Evolutionary conservation across 2,113 vertebrate species (phyloP).

Genomic region (Pseudopodoces humilis): DNA sequence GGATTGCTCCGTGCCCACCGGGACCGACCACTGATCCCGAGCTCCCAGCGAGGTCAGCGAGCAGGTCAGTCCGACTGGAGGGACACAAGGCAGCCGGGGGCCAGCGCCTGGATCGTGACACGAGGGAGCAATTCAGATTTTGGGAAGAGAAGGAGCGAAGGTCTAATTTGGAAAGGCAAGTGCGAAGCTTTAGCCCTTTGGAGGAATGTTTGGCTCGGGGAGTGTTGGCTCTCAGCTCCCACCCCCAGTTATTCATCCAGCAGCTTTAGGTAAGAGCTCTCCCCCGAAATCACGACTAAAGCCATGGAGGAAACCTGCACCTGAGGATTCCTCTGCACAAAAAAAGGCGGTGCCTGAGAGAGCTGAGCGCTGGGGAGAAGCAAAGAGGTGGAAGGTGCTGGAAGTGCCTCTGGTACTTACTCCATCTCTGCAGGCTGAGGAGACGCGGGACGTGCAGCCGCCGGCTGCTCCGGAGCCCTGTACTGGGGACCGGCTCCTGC

Average conservation of each 20-base stretch:
- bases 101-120: slow-evolving; percentile 56
- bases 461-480: slow-evolving; percentile 55
- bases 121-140: slow-evolving; percentile 57
- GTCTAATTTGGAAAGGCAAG: background rate
- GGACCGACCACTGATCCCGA: background rate
- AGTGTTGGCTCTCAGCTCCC: background rate
- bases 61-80: background rate
- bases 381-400: background rate
- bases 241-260: background rate
- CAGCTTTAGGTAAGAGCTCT: background rate
- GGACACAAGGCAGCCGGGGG: slow-evolving; percentile 1
- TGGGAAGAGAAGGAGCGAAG: background rate
- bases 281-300: background rate
- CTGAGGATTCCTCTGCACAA: background rate
- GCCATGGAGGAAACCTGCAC: background rate
- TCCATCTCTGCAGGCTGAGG: slow-evolving; percentile 69
- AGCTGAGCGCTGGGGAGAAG: background rate
- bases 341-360: background rate
- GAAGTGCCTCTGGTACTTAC: slow-evolving; percentile 56
- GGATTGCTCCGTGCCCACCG: background rate
- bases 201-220: background rate
- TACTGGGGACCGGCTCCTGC: slow-evolving; percentile 63
- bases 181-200: background rate
- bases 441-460: background rate
- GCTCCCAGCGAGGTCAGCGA: background rate